Conservation (phyloP, 1,140 invertebrate species). For the Brachionus calyciflorus region DNA sequence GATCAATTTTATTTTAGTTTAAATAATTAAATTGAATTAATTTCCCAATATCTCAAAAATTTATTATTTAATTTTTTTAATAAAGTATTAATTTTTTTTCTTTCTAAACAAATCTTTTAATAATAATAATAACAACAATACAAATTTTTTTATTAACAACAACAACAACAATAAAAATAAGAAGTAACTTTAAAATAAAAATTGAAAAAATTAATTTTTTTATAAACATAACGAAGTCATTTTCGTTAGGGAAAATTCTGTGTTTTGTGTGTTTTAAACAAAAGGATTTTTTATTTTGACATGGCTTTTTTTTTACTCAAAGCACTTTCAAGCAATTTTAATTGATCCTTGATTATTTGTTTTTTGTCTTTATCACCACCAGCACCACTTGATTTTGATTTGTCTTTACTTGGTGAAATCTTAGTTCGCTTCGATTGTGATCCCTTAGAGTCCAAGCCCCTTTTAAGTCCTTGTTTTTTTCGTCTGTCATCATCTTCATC, state of each 20-base stretch:
- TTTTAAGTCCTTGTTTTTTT: not conserved
- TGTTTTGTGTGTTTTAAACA: too few species aligned
- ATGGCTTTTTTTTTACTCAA: conserved; percentile 32
- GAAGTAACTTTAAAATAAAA: too few species aligned
- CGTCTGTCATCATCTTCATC: conserved; percentile 28
- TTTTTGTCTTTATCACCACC: conserved; percentile 38
- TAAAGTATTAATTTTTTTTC: too few species aligned
- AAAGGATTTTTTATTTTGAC: not conserved
- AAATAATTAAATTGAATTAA: too few species aligned
- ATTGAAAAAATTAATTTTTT: too few species aligned
- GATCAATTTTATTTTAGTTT: too few species aligned
- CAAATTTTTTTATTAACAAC: too few species aligned
- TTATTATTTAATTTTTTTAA: too few species aligned
- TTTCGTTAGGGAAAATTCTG: not conserved
- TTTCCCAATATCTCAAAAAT: too few species aligned
- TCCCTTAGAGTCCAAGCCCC: not conserved
- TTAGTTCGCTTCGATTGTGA: conserved; percentile 2
- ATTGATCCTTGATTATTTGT: conserved; percentile 45
- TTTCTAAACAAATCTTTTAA: too few species aligned
- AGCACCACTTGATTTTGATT: not conserved
- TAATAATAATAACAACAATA: too few species aligned
- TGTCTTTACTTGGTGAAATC: conserved; percentile 11
- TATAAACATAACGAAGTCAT: conserved; percentile 21
- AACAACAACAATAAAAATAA: too few species aligned
- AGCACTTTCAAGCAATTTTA: conserved; percentile 26